A percentile compares a stretch with the other conserved stretches of the same genome.
phyloP scores from a whole-genome alignment of 2,113 vertebrate species.

The Deroptyus accipitrinus region DNA sequence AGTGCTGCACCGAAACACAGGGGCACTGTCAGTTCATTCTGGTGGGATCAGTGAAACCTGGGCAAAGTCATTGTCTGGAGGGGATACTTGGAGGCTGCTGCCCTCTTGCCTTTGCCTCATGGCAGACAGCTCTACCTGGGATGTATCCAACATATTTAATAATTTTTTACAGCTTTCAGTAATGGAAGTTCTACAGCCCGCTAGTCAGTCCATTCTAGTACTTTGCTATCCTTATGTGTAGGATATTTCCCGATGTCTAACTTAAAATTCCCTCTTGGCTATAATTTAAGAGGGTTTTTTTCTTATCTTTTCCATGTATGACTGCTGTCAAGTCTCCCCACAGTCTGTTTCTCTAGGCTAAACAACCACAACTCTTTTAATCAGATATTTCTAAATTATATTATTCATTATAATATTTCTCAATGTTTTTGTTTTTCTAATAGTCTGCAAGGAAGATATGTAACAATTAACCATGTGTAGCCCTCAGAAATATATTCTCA shows the following conservation, averaged over 20 bases:
- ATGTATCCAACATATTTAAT: not conserved
- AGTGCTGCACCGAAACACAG: not conserved
- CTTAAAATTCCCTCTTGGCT: not conserved
- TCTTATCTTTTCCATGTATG: not conserved
- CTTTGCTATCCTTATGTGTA: not conserved
- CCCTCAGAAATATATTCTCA: not conserved
- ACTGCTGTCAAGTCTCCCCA: not conserved
- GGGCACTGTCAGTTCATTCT: not conserved
- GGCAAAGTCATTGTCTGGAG: not conserved
- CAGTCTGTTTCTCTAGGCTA: not conserved
- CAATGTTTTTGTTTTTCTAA: not conserved
- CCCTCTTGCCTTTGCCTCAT: not conserved
- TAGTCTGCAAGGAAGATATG: not conserved
- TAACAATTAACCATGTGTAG: not conserved
- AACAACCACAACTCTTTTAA: not conserved
- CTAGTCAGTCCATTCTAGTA: not conserved
- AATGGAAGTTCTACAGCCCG: not conserved
- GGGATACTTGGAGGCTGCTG: not conserved
- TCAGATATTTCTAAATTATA: not conserved
- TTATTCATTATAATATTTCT: not conserved
- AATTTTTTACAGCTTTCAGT: not conserved
- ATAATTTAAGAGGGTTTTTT: not conserved
- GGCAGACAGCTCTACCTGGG: not conserved
- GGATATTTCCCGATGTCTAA: not conserved
- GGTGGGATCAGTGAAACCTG: not conserved